These are phyloP conservation scores for Calypte anna DNA, from an alignment of 2,113 vertebrate species.

Conservation along the genomic window DNA sequence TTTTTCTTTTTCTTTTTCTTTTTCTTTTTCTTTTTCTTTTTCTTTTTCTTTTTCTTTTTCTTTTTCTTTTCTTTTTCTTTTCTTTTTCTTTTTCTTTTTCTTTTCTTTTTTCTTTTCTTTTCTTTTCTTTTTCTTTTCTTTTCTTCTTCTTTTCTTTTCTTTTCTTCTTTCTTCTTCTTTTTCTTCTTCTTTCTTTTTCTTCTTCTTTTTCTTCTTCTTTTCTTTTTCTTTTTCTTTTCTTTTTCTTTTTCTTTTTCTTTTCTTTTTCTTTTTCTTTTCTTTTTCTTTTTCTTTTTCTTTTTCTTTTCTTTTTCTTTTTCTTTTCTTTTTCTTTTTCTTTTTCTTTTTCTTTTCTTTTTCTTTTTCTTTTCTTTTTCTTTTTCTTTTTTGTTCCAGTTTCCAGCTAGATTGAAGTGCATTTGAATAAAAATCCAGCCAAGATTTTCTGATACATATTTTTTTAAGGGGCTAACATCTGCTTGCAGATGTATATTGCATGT, in stretches of 20 bases:
- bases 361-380: not conserved
- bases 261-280: not conserved
- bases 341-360: not conserved
- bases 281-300: not conserved
- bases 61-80: not conserved
- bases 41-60: not conserved
- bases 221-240: not conserved
- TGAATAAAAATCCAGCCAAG: not conserved
- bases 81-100: not conserved
- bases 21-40: not conserved
- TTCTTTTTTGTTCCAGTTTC: not conserved
- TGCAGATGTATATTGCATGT: not conserved
- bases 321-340: not conserved
- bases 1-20: not conserved
- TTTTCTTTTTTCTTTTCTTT: too few species aligned
- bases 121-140: not conserved
- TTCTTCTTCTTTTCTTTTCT: too few species aligned
- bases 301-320: not conserved
- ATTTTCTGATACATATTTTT: not conserved
- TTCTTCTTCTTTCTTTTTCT: too few species aligned
- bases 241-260: not conserved
- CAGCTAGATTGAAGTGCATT: not conserved
- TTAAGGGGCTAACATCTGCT: not conserved
- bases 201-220: not conserved
- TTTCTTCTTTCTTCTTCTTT: too few species aligned